Percentiles rank a stretch among this genome's conserved stretches.
phyloP scores from a whole-genome alignment of 2,888 invertebrate genomes.

The Cactoblastis cactorum region DNA sequence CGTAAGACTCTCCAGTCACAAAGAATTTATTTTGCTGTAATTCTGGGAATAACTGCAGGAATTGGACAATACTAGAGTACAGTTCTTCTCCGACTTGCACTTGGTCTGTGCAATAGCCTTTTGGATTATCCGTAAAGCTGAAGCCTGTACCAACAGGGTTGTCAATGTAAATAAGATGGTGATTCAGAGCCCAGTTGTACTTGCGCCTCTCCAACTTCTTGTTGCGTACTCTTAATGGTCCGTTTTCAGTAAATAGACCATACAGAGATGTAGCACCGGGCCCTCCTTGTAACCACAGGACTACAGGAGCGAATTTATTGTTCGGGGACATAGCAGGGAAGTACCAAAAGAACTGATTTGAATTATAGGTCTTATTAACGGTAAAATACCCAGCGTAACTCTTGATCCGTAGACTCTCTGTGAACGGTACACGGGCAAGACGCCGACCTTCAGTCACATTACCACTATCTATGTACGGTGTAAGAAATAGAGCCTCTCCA shows the following conservation, averaged over 20 bases:
- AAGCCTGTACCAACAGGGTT: slow-evolving; percentile 96
- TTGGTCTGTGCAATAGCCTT: slow-evolving; percentile 89
- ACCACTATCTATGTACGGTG: slow-evolving; percentile 85
- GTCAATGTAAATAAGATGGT: slow-evolving; percentile 92
- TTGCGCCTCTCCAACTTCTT: slow-evolving; percentile 72
- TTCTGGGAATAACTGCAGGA: slow-evolving; percentile 90
- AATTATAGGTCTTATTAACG: slow-evolving; percentile 86
- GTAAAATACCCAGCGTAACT: slow-evolving; percentile 92
- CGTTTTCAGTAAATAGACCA: slow-evolving; percentile 91
- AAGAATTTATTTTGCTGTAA: slow-evolving; percentile 87
- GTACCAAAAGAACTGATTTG: slow-evolving; percentile 95
- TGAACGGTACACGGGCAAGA: slow-evolving; percentile 77
- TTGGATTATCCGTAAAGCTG: slow-evolving; percentile 89
- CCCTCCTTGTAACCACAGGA: slow-evolving; percentile 93
- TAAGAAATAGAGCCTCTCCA: slow-evolving; percentile 85
- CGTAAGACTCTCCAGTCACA: slow-evolving; percentile 94
- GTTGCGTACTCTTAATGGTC: slow-evolving; percentile 78
- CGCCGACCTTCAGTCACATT: slow-evolving; percentile 82
- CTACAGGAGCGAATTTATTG: slow-evolving; percentile 81
- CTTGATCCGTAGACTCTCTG: slow-evolving; percentile 78
- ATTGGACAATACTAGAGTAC: slow-evolving; percentile 87
- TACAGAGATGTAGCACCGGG: slow-evolving; percentile 90
- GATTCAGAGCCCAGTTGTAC: slow-evolving; percentile 88
- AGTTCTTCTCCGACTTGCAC: slow-evolving; percentile 89
- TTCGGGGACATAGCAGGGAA: slow-evolving; percentile 85